Evolutionary conservation across 2,797 vertebrate genomes (phyloP).

Genomic region (Rhinatrema bivittatum): DNA sequence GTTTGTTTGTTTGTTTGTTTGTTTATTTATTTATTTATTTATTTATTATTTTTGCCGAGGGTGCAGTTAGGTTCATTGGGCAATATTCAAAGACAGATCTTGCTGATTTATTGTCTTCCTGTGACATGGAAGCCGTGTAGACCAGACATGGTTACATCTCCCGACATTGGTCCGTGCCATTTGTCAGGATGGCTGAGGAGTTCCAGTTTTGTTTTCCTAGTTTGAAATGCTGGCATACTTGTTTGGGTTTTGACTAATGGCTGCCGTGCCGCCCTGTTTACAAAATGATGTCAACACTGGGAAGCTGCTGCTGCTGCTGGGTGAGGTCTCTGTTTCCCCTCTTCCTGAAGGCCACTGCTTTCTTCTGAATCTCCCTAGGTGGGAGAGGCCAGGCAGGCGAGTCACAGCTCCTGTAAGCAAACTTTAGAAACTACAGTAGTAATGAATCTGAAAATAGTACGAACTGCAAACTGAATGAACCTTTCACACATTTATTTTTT

Average conservation of each 20-base stretch:
- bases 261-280: conserved; percentile 16
- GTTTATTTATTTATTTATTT: too few species aligned
- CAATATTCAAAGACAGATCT: conserved; percentile 4
- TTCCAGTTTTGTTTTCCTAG: conserved; percentile 1
- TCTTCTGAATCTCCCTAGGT: background rate
- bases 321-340: conserved; percentile 6
- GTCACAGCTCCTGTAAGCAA: background rate
- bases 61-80: too few species aligned
- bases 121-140: conserved; percentile 4
- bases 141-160: conserved; percentile 22
- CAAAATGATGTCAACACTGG: conserved; percentile 20
- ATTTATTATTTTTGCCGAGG: too few species aligned
- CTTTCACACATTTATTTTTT: too few species aligned
- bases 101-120: conserved; percentile 17
- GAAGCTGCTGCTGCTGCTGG: conserved; percentile 1
- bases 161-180: conserved; percentile 5
- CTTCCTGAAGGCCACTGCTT: background rate
- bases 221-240: conserved; percentile 9
- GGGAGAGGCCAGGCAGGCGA: background rate
- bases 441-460: background rate
- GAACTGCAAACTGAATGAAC: background rate
- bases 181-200: background rate
- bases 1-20: too few species aligned
- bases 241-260: conserved; percentile 35
- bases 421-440: background rate